phyloP scores from a whole-genome alignment of 2,797 vertebrate genomes.

The Platalea minor region DNA sequence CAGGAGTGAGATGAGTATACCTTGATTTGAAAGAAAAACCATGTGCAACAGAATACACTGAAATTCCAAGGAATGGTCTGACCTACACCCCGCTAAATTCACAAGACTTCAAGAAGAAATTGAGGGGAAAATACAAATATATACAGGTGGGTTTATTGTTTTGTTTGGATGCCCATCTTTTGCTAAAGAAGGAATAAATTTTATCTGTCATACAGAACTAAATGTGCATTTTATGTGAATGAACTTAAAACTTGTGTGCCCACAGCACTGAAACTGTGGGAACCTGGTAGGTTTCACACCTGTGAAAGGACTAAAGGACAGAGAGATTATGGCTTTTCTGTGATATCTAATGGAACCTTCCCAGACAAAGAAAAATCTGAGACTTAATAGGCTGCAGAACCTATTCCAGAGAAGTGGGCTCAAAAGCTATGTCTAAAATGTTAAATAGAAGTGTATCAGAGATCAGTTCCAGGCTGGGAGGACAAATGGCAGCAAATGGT shows the following conservation, averaged over 20 bases:
- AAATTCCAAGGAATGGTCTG: background rate
- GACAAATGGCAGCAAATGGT: background rate
- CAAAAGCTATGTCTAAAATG: background rate
- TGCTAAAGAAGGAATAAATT: background rate
- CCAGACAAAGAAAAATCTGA: background rate
- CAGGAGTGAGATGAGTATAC: background rate
- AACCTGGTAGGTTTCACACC: background rate
- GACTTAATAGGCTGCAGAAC: background rate
- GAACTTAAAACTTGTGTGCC: background rate
- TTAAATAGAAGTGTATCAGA: background rate
- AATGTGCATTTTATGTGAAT: background rate
- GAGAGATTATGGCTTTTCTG: background rate
- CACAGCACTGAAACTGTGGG: background rate
- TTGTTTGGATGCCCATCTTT: background rate
- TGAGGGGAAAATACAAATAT: background rate
- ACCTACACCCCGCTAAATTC: background rate
- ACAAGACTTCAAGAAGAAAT: background rate
- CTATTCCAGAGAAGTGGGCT: background rate
- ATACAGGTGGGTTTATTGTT: background rate
- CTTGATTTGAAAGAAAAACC: background rate
- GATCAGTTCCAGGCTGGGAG: background rate
- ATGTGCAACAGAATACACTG: background rate
- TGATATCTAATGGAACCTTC: background rate
- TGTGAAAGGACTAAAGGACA: background rate
- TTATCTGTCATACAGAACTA: background rate